These are phyloP conservation scores for Steatornis caripensis DNA, from an alignment of 2,113 vertebrate species.

Conservation along the genomic window DNA sequence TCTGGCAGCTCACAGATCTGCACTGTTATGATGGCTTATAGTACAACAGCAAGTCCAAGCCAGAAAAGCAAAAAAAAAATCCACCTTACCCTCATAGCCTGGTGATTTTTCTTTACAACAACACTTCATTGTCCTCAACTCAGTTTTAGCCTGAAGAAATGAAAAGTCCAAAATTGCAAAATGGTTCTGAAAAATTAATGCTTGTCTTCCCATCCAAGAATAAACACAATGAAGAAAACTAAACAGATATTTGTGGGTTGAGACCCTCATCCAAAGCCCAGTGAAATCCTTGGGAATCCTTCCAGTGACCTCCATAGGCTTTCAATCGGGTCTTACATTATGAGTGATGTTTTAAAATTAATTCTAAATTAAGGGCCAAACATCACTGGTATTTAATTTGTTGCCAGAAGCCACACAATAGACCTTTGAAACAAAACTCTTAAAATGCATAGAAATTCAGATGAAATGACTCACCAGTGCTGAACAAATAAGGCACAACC, in stretches of 20 bases:
- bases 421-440: constrained; percentile 64
- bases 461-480: constrained; percentile 65
- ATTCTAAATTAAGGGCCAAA: constrained; percentile 63
- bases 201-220: not conserved
- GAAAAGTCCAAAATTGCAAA: not conserved
- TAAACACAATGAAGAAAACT: not conserved
- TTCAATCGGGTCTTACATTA: not conserved
- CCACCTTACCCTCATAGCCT: not conserved
- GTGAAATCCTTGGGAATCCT: constrained; percentile 16
- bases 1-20: not conserved
- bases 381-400: constrained; percentile 59
- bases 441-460: constrained; percentile 69
- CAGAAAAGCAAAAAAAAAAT: not conserved
- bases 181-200: not conserved
- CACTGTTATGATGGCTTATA: not conserved
- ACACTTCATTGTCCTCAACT: not conserved
- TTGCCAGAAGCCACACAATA: constrained; percentile 71
- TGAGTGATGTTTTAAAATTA: constrained; percentile 65
- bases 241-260: not conserved
- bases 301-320: not conserved
- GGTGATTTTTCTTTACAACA: not conserved
- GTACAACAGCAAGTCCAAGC: not conserved
- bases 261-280: constrained; percentile 20
- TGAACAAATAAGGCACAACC: constrained; percentile 43
- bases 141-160: not conserved